Evolutionary conservation across 2,888 invertebrate species (phyloP).

Genomic region (Teleogryllus oceanicus): DNA sequence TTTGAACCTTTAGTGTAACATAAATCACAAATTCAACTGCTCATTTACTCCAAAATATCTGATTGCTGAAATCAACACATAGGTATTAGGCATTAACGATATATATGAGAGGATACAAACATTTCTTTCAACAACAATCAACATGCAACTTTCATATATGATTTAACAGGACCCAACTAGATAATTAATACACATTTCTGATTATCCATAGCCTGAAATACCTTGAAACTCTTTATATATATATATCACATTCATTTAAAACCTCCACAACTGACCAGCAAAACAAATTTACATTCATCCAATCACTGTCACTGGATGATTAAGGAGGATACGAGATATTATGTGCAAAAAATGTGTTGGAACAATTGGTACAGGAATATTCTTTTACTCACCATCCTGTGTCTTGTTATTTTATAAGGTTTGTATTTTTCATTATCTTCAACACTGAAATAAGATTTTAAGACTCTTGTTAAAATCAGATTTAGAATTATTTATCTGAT

Average conservation of each 20-base stretch:
- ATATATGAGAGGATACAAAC: conserved; percentile 9
- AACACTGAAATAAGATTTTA: no score
- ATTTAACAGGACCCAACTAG: conserved; percentile 18
- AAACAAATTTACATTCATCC: background rate
- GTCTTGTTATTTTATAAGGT: background rate
- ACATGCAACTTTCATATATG: conserved; percentile 18
- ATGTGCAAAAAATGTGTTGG: background rate
- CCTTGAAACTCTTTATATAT: background rate
- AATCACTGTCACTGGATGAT: background rate
- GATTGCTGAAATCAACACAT: background rate
- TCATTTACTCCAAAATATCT: background rate
- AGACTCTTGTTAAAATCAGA: no score
- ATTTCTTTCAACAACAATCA: conserved; percentile 18
- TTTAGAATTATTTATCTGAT: no score
- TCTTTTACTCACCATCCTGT: no score
- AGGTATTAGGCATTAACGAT: background rate
- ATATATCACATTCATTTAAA: conserved; percentile 8
- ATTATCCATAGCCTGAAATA: conserved; percentile 2
- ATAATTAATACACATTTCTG: background rate
- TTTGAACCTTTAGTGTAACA: background rate
- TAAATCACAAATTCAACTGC: no score
- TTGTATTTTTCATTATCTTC: background rate
- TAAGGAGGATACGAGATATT: background rate
- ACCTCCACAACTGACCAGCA: background rate
- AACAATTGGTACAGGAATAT: no score